Base-by-base conservation (phyloP, 2,888 invertebrate species). In the Exocentrus adspersus region DNA sequence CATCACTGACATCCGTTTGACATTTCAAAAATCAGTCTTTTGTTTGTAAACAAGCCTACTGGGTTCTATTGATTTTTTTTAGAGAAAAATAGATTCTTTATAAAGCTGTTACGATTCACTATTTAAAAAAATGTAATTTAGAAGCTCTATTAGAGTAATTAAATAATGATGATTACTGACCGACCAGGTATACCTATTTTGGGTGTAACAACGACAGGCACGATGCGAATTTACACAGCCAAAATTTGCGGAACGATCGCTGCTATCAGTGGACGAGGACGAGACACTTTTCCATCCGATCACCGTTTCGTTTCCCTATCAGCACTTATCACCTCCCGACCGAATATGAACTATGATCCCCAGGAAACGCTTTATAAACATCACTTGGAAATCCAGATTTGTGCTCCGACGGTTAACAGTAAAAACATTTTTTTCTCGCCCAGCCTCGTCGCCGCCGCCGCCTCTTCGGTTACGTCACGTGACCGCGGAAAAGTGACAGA, bases 391-490 rank as follows among this genome's bases (percentile, higher is more conserved):
- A 62, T 68, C 68, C 59, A 63, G n/a, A n/a, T n/a, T n/a, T n/a
- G n/a, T n/a, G n/a, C n/a, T n/a, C n/a, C n/a, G n/a, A n/a, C n/a
- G n/a, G 20, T 54, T 60, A 61, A 60, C 60, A 57, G 64, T 60
- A 50, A 65, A 37, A 12, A 37, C 37, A 12, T 67, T 73, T 72
- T 71, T 71, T 65, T 68, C 65, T 57, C 68, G 60, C n/a, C n/a
- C n/a, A 60, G 65, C 65, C n/a, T n/a, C n/a, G n/a, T n/a, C n/a
- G n/a, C 63, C 63, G 67, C 64, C 69, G 63, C 65, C 65, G 71
- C 71, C 70, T n/a, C n/a, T 69, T 62, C 64, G 41, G 56, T 65
- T 62, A 48, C 62, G 65, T 71, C 71, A 74, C 72, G 69, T 72
- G 72, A 74, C 64, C 48, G 14, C 37, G 20, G 59, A 68, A 69